Evolutionary conservation across 2,797 vertebrate species (phyloP).

Genomic region (Gila robusta): DNA sequence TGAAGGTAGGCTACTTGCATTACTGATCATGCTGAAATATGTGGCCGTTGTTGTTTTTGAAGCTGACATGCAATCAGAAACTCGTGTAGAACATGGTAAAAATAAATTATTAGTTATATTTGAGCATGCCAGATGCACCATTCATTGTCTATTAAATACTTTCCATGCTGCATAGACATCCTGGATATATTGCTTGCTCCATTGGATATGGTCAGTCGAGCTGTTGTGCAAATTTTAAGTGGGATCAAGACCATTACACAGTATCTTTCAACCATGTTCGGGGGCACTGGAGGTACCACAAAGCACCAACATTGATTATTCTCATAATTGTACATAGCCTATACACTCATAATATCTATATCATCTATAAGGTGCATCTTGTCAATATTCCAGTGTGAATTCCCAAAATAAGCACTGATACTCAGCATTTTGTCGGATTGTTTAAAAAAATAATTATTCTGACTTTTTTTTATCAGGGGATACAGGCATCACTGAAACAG

Average conservation of each 20-base stretch:
- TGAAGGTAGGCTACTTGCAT: conserved; percentile 50
- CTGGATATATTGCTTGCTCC: conserved; percentile 37
- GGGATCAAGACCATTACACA: conserved; percentile 9
- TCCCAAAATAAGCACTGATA: conserved; percentile 70
- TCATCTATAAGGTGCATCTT: neutral
- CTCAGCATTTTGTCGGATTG: conserved; percentile 20
- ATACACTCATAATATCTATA: neutral
- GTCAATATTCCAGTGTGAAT: conserved; percentile 34
- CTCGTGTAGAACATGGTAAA: neutral
- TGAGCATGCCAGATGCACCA: neutral
- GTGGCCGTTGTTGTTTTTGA: neutral
- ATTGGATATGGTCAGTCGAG: conserved; percentile 32
- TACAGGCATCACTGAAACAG: conserved; percentile 25
- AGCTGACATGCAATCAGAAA: conserved; percentile 3
- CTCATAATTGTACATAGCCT: neutral
- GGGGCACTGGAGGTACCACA: conserved; percentile 37
- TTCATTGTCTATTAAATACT: neutral
- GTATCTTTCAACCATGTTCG: conserved; percentile 35
- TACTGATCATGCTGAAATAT: neutral
- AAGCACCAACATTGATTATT: neutral
- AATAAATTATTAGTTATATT: neutral
- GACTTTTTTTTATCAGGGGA: neutral
- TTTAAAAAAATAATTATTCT: too few species aligned
- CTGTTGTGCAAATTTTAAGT: conserved; percentile 40
- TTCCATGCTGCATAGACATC: conserved; percentile 39